A percentile compares a stretch with the other conserved stretches of the same genome.
These are phyloP conservation scores for Trachelipus rathkii DNA, from an alignment of 1,140 invertebrate genomes.

Conservation along the genomic window DNA sequence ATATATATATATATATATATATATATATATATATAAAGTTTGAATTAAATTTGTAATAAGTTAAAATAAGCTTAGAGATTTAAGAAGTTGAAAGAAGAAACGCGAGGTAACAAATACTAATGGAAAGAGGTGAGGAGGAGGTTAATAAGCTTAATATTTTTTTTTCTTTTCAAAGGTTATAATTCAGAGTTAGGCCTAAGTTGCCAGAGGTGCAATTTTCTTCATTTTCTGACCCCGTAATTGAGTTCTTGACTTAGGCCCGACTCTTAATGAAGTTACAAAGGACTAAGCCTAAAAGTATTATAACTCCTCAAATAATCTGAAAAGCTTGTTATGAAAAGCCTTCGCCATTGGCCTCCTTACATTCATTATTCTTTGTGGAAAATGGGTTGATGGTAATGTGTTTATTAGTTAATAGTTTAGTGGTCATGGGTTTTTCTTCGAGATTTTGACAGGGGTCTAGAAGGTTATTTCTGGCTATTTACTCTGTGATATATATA, in stretches of 20 bases:
- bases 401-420: no score
- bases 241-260: conserved; percentile 4
- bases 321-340: not conserved
- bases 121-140: not conserved
- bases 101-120: not conserved
- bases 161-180: not conserved
- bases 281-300: conserved; percentile 9
- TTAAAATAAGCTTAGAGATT: not conserved
- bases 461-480: not conserved
- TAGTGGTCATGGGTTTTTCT: no score
- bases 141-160: not conserved
- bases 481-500: no score
- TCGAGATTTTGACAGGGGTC: no score
- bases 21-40: not conserved
- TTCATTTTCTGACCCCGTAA: not conserved
- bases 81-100: not conserved
- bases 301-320: not conserved
- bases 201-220: not conserved
- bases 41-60: not conserved
- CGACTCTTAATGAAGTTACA: conserved; percentile 4
- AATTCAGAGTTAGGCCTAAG: conserved; percentile 7
- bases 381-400: no score
- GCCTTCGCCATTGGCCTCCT: no score
- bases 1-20: no score
- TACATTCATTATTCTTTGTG: no score